These are phyloP conservation scores for Aplochiton taeniatus DNA, from an alignment of 2,797 vertebrate genomes.

Conservation along the genomic window DNA sequence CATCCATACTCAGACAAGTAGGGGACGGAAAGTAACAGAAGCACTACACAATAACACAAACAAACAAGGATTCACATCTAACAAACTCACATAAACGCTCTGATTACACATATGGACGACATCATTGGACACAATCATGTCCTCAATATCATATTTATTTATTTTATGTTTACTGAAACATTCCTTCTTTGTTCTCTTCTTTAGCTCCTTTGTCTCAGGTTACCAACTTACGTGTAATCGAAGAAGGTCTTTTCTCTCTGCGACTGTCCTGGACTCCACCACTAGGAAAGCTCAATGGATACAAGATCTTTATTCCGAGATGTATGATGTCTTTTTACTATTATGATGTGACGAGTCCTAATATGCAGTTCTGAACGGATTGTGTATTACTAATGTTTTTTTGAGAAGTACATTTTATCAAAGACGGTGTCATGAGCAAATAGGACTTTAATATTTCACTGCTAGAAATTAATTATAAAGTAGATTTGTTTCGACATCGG, in stretches of 20 bases:
- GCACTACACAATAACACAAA: background rate
- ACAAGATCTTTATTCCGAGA: conserved; percentile 87
- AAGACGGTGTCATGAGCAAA: too few species aligned
- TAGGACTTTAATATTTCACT: too few species aligned
- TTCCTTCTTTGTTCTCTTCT: conserved; percentile 6
- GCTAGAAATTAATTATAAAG: too few species aligned
- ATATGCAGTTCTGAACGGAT: too few species aligned
- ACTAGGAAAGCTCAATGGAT: conserved; percentile 76
- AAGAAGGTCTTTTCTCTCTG: conserved; percentile 83
- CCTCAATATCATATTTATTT: too few species aligned
- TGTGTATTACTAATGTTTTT: too few species aligned
- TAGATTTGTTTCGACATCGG: too few species aligned
- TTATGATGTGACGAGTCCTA: too few species aligned
- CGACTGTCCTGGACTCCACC: conserved; percentile 84
- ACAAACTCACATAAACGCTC: background rate
- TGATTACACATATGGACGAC: too few species aligned
- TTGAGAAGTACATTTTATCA: too few species aligned
- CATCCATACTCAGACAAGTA: conserved; percentile 78
- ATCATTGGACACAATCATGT: too few species aligned
- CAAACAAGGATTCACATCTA: background rate
- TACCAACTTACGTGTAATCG: conserved; percentile 84
- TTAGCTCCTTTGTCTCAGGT: conserved; percentile 81
- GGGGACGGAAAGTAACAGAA: conserved; percentile 51
- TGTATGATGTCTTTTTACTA: conserved; percentile 62
- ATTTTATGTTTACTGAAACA: too few species aligned